These are phyloP conservation scores for Tenthredo scrophulariae DNA, from an alignment of 2,888 invertebrate species.

Conservation along the genomic window DNA sequence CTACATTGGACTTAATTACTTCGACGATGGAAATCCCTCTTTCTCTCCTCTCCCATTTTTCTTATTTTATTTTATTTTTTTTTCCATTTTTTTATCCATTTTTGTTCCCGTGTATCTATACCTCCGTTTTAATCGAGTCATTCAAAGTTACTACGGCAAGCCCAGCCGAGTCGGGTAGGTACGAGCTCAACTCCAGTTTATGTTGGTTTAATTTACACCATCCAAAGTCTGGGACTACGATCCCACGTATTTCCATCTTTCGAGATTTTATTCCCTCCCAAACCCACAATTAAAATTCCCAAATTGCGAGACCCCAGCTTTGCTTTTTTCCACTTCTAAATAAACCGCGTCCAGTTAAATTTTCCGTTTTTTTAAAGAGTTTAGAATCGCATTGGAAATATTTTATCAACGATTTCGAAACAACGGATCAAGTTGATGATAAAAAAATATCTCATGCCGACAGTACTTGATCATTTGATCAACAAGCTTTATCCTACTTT, in stretches of 20 bases:
- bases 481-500: neutral
- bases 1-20: conserved; percentile 42
- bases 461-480: neutral
- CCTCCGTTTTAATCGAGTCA: conserved; percentile 39
- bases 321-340: neutral
- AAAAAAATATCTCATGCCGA: neutral
- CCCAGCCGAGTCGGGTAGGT: neutral
- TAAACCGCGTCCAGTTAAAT: neutral
- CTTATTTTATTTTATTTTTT: neutral
- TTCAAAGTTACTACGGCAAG: conserved; percentile 27
- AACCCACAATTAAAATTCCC: conserved; percentile 24
- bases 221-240: conserved; percentile 38
- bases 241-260: conserved; percentile 41
- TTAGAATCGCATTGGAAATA: neutral
- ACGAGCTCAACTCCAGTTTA: conserved; percentile 33
- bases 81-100: neutral
- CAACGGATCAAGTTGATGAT: too few relatives aligned
- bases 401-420: too few relatives aligned
- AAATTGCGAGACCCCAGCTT: conserved; percentile 31
- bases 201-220: conserved; percentile 41
- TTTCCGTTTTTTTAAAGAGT: neutral
- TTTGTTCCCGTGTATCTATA: neutral
- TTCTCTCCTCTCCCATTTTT: neutral
- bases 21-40: conserved; percentile 5
- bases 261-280: conserved; percentile 27